These are phyloP conservation scores for Dexiosoma caninum DNA, from an alignment of 2,888 invertebrate species.

Conservation along the genomic window DNA sequence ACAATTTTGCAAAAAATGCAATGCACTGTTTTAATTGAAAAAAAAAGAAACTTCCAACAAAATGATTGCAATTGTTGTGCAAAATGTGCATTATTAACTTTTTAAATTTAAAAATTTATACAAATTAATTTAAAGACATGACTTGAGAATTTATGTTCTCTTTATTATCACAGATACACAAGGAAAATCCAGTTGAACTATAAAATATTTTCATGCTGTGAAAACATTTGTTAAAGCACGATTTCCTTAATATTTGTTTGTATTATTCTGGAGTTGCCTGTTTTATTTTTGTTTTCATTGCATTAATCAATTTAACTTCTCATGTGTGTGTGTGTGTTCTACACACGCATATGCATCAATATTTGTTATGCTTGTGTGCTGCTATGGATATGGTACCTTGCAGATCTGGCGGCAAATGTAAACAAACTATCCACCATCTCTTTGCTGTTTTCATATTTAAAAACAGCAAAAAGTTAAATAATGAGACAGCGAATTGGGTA, in stretches of 20 bases:
- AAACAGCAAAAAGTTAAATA: too few relatives aligned
- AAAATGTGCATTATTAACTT: too few relatives aligned
- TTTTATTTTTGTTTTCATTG: not conserved
- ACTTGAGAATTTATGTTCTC: not conserved
- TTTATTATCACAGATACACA: not conserved
- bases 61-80: too few relatives aligned
- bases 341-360: not conserved
- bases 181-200: not conserved
- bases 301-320: slow-evolving; percentile 18
- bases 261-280: not conserved
- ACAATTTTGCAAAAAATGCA: too few relatives aligned
- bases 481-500: too few relatives aligned
- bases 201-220: not conserved
- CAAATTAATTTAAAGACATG: not conserved
- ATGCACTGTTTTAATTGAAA: too few relatives aligned
- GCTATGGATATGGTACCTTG: not conserved
- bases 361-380: not conserved
- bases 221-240: slow-evolving; percentile 30
- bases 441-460: too few relatives aligned
- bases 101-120: too few relatives aligned
- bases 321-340: not conserved
- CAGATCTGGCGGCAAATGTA: not conserved
- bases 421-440: too few relatives aligned
- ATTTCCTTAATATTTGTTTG: slow-evolving; percentile 16
- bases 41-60: too few relatives aligned